Percentiles rank a stretch among this genome's conserved stretches.
phyloP scores from a whole-genome alignment of 2,888 invertebrate species.

The Catocala nupta region DNA sequence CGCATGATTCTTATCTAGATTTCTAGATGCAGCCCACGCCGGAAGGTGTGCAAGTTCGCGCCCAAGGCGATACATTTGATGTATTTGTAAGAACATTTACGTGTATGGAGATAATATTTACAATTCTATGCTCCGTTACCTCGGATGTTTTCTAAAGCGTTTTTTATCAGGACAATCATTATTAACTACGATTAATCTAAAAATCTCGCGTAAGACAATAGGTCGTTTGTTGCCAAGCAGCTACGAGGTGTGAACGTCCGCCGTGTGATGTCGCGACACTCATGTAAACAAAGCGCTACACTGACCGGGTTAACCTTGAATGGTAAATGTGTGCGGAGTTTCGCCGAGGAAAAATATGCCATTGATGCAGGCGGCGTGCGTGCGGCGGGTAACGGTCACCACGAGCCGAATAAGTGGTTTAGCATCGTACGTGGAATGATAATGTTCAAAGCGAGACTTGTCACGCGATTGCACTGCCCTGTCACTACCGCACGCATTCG shows the following conservation, averaged over 20 bases:
- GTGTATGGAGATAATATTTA: slow-evolving; percentile 30
- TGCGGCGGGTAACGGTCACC: slow-evolving; percentile 83
- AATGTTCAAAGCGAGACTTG: slow-evolving; percentile 78
- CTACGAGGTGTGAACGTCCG: slow-evolving; percentile 56
- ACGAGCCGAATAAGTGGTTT: slow-evolving; percentile 85
- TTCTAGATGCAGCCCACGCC: slow-evolving; percentile 55
- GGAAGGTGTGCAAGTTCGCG: slow-evolving; percentile 64
- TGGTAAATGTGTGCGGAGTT: slow-evolving; percentile 84
- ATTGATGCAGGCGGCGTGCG: slow-evolving; percentile 85
- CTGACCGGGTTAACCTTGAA: slow-evolving; percentile 86
- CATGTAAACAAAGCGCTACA: slow-evolving; percentile 81
- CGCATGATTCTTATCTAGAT: slow-evolving; percentile 70
- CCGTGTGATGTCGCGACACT: slow-evolving; percentile 63
- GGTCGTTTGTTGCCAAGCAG: slow-evolving; percentile 51
- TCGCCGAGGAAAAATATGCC: slow-evolving; percentile 85
- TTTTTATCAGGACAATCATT: slow-evolving; percentile 10
- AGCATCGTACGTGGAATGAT: slow-evolving; percentile 83
- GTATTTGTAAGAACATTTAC: slow-evolving; percentile 44
- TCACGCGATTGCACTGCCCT: slow-evolving; percentile 74
- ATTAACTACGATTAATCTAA: slow-evolving; percentile 38
- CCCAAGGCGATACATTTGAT: slow-evolving; percentile 58
- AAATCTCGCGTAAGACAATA: slow-evolving; percentile 44
- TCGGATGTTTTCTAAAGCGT: slow-evolving; percentile 16
- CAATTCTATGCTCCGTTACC: slow-evolving; percentile 37
- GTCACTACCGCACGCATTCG: slow-evolving; percentile 72